These are phyloP conservation scores for Coremacera marginata DNA, from an alignment of 2,888 invertebrate species.

Conservation along the genomic window DNA sequence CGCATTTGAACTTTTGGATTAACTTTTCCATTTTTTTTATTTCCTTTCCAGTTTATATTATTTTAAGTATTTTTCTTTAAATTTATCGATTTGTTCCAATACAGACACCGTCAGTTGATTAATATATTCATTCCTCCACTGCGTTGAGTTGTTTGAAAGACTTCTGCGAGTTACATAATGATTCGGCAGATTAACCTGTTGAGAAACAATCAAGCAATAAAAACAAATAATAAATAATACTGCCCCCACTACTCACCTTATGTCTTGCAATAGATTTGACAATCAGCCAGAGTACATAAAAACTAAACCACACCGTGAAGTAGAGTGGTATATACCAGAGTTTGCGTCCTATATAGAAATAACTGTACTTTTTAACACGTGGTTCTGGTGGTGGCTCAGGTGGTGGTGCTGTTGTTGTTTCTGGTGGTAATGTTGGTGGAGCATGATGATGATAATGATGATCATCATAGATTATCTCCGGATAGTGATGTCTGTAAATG, in stretches of 20 bases:
- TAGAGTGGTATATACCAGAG: constrained; percentile 80
- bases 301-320: constrained; percentile 75
- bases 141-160: constrained; percentile 52
- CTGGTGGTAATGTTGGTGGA: constrained; percentile 54
- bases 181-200: constrained; percentile 68
- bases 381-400: constrained; percentile 64
- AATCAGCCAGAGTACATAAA: constrained; percentile 77
- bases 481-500: constrained; percentile 56
- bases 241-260: constrained; percentile 69
- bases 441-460: constrained; percentile 56
- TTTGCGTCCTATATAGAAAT: constrained; percentile 78
- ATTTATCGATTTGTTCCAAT: constrained; percentile 66
- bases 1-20: not conserved
- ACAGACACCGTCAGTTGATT: constrained; percentile 65
- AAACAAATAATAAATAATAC: no score
- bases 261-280: constrained; percentile 78
- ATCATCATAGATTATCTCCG: constrained; percentile 58
- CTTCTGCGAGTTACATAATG: constrained; percentile 63
- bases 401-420: constrained; percentile 59
- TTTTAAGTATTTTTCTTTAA: constrained; percentile 60
- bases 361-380: constrained; percentile 74
- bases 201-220: not conserved
- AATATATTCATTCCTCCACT: constrained; percentile 58
- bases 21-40: not conserved
- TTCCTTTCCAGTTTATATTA: not conserved